Evolutionary conservation across 1,140 invertebrate genomes (phyloP).

Genomic region (Holcopasites calliopsidis): DNA sequence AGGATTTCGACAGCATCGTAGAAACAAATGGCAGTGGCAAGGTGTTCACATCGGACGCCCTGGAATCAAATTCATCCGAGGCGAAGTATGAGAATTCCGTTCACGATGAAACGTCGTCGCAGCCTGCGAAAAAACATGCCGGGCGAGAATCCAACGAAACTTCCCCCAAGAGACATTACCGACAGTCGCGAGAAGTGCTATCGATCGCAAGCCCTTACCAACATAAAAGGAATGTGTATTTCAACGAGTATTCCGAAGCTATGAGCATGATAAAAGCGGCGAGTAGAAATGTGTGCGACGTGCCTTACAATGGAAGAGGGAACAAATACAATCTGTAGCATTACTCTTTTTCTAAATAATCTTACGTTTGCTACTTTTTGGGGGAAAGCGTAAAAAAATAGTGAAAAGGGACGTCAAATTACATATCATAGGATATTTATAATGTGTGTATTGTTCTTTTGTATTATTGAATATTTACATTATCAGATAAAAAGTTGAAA

Average conservation of each 20-base stretch:
- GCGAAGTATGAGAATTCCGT: not conserved
- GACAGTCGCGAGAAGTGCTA: conserved; percentile 70
- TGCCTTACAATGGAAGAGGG: conserved; percentile 17
- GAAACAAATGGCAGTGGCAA: not conserved
- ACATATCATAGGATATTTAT: too few relatives aligned
- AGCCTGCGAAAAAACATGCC: not conserved
- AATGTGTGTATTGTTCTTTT: not conserved
- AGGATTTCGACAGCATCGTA: not conserved
- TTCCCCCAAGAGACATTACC: not conserved
- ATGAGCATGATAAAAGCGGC: conserved; percentile 78
- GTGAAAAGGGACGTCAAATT: not conserved
- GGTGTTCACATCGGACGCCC: too few relatives aligned
- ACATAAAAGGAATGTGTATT: conserved; percentile 83
- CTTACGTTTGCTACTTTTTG: not conserved
- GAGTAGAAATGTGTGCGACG: conserved; percentile 14
- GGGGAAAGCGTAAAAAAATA: not conserved
- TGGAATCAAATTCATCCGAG: not conserved
- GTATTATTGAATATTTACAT: not conserved
- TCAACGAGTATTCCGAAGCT: conserved; percentile 83
- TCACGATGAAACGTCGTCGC: not conserved
- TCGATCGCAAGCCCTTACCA: conserved; percentile 82
- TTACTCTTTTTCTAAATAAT: not conserved
- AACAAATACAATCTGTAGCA: conserved; percentile 27
- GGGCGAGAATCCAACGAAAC: too few relatives aligned
- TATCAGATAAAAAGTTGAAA: conserved; percentile 9